These are phyloP conservation scores for Dolichotis patagonum DNA, from an alignment of 2,113 vertebrate genomes.

Conservation along the genomic window DNA sequence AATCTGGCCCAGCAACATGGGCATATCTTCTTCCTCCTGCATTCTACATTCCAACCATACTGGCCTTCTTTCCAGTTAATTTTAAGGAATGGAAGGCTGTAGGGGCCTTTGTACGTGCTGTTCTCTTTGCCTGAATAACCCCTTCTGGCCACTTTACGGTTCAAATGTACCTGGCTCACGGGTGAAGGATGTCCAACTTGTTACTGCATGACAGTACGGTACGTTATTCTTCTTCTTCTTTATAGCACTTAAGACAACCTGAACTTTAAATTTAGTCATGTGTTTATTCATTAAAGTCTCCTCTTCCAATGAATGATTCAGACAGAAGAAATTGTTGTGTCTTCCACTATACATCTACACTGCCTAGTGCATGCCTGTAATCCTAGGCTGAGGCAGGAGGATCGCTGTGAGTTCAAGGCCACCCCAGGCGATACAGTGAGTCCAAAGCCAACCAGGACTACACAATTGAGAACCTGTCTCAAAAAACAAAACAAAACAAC, in stretches of 20 bases:
- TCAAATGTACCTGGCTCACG: slow-evolving; percentile 35
- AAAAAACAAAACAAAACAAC: background rate
- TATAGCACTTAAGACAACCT: background rate
- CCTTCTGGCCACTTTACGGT: background rate
- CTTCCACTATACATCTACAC: background rate
- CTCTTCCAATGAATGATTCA: slow-evolving; percentile 21
- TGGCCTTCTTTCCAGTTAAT: slow-evolving; percentile 7
- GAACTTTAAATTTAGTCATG: slow-evolving; percentile 20
- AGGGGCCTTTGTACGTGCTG: slow-evolving; percentile 5
- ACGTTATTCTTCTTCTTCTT: slow-evolving; percentile 46
- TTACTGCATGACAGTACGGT: background rate
- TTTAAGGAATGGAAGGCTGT: slow-evolving; percentile 45
- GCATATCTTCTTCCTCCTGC: slow-evolving; percentile 1
- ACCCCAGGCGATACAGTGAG: background rate
- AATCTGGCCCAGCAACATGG: background rate
- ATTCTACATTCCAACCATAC: background rate
- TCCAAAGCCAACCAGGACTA: background rate
- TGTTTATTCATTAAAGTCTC: slow-evolving; percentile 4
- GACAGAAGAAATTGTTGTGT: background rate
- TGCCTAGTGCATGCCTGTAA: background rate
- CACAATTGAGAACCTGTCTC: background rate
- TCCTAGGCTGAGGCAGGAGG: background rate
- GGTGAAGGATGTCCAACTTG: background rate
- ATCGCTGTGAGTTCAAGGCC: background rate
- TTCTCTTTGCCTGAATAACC: slow-evolving; percentile 57